These are phyloP conservation scores for Psittacula echo DNA, from an alignment of 2,797 vertebrate genomes.

Conservation along the genomic window DNA sequence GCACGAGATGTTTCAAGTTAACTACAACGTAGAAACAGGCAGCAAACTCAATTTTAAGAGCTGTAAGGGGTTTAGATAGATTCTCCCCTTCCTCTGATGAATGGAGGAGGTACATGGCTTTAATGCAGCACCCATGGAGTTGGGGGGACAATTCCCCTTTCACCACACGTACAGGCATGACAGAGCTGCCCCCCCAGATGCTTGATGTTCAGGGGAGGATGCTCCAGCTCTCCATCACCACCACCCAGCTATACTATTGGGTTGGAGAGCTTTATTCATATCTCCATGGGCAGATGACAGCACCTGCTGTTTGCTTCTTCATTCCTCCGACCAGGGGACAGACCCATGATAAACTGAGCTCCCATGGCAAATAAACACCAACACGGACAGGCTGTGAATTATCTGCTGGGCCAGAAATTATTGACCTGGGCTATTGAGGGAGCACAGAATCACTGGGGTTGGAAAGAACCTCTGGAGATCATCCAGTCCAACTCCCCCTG, in stretches of 20 bases:
- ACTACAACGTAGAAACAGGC: neutral
- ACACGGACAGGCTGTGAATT: rapidly evolving
- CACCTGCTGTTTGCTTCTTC: neutral
- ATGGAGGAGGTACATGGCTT: rapidly evolving
- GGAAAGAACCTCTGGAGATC: neutral
- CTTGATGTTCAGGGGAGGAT: neutral
- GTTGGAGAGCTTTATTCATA: neutral
- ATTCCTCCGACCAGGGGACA: neutral
- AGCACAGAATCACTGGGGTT: neutral
- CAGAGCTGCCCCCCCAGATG: rapidly evolving
- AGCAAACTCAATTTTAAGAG: neutral
- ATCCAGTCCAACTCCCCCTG: neutral
- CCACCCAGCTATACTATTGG: neutral
- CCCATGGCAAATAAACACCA: rapidly evolving
- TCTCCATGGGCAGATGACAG: neutral
- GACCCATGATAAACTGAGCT: rapidly evolving
- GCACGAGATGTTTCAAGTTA: neutral
- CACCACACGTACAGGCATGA: rapidly evolving
- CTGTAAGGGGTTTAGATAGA: neutral
- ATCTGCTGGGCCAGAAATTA: rapidly evolving
- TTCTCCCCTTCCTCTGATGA: neutral
- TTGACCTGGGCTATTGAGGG: rapidly evolving
- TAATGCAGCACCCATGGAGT: rapidly evolving
- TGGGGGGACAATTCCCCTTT: neutral
- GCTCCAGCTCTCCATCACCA: neutral